These are phyloP conservation scores for Notothenia rossii DNA, from an alignment of 2,113 vertebrate species.

Conservation along the genomic window DNA sequence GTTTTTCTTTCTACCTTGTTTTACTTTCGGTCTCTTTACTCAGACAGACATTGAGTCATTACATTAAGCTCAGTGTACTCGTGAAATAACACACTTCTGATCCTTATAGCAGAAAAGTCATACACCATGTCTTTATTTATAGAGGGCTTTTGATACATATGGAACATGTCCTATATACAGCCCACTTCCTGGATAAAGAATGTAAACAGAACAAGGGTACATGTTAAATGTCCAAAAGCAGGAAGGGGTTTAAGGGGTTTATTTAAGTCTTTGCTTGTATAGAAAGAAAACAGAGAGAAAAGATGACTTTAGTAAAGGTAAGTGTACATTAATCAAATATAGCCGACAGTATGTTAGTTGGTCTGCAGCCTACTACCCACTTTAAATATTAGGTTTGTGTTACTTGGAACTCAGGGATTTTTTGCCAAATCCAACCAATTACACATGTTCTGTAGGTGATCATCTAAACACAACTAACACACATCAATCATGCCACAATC, in stretches of 20 bases:
- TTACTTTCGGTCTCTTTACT: slow-evolving; percentile 6
- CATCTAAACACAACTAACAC: slow-evolving; percentile 3
- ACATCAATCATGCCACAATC: background rate
- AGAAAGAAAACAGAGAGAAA: background rate
- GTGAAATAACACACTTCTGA: slow-evolving; percentile 21
- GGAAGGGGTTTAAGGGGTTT: slow-evolving; percentile 22
- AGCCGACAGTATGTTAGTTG: slow-evolving; percentile 16
- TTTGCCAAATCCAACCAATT: slow-evolving; percentile 9
- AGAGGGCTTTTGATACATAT: background rate
- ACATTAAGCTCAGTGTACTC: background rate
- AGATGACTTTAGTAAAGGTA: background rate
- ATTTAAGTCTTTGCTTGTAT: slow-evolving; percentile 5
- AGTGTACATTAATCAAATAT: slow-evolving; percentile 22
- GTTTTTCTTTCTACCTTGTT: background rate
- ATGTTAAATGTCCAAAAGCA: slow-evolving; percentile 24
- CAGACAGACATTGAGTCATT: slow-evolving; percentile 27
- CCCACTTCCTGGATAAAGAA: slow-evolving; percentile 3
- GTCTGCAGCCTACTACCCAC: slow-evolving; percentile 1
- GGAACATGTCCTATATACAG: slow-evolving; percentile 3
- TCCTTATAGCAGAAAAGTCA: background rate
- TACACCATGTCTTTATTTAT: slow-evolving; percentile 31
- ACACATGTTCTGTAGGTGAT: background rate
- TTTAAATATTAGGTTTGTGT: slow-evolving; percentile 17
- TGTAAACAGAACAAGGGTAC: slow-evolving; percentile 21
- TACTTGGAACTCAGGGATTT: background rate